phyloP scores from a whole-genome alignment of 2,888 invertebrate species.

The Dendrolimus houi region DNA sequence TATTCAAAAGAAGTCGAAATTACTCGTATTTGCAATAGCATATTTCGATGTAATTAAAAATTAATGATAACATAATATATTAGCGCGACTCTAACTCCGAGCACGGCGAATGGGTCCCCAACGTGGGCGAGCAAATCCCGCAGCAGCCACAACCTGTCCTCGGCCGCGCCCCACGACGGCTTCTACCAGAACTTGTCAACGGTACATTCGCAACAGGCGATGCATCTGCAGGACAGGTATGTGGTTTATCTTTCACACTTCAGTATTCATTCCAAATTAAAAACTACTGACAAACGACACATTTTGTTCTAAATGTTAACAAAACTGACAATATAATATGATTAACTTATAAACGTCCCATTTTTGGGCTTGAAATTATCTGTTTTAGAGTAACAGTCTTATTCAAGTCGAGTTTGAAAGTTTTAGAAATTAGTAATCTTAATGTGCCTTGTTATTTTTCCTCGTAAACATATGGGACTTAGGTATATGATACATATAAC shows the following conservation, averaged over 20 bases:
- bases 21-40: no score
- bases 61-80: background rate
- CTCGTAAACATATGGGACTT: no score
- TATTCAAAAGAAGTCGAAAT: no score
- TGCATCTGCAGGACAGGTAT: slow-evolving; percentile 45
- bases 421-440: no score
- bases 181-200: slow-evolving; percentile 81
- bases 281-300: no score
- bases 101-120: slow-evolving; percentile 19
- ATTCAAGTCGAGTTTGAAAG: no score
- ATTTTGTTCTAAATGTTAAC: background rate
- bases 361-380: no score
- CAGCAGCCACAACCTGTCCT: slow-evolving; percentile 64
- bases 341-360: background rate
- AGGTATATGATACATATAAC: no score
- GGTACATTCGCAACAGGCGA: slow-evolving; percentile 47
- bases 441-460: no score
- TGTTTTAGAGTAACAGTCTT: no score
- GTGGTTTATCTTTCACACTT: background rate
- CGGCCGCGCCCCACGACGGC: slow-evolving; percentile 52
- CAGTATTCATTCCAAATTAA: no score
- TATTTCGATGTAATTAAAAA: no score
- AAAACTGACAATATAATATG: background rate
- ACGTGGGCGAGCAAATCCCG: slow-evolving; percentile 62
- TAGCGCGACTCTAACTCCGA: slow-evolving; percentile 24